Conservation (phyloP, 1,140 invertebrate species). For the Papilio polyxenes region DNA sequence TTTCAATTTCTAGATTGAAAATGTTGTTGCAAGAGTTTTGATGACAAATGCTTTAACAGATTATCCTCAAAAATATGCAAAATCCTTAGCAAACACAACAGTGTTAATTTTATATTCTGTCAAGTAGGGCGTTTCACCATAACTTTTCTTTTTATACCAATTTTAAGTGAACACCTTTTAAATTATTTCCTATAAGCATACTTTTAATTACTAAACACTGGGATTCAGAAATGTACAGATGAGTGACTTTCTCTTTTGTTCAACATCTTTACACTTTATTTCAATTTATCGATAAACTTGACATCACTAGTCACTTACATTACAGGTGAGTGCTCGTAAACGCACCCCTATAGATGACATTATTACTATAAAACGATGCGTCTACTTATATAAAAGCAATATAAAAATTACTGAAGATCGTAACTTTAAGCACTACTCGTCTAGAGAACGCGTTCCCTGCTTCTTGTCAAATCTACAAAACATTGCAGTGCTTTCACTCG, state of each 20-base stretch:
- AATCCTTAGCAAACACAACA: background rate
- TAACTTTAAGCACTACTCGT: background rate
- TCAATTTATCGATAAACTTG: background rate
- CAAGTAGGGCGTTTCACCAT: too few relatives aligned
- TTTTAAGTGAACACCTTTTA: background rate
- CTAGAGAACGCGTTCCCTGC: background rate
- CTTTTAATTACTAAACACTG: background rate
- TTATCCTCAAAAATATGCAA: background rate
- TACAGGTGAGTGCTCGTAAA: slow-evolving; percentile 31
- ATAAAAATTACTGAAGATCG: background rate
- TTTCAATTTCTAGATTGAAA: background rate
- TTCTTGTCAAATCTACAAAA: background rate
- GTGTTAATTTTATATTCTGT: background rate
- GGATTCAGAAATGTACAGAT: background rate
- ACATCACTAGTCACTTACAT: slow-evolving; percentile 14
- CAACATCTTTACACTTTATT: background rate
- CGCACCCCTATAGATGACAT: slow-evolving; percentile 15
- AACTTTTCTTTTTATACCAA: too few relatives aligned
- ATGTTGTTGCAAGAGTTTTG: background rate
- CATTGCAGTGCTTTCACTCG: too few relatives aligned
- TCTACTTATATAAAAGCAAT: background rate
- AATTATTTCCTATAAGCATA: background rate
- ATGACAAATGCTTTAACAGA: background rate
- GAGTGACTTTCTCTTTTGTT: background rate
- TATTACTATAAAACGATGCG: slow-evolving; percentile 11